phyloP scores from a whole-genome alignment of 2,797 vertebrate genomes.

The Falco columbarius region DNA sequence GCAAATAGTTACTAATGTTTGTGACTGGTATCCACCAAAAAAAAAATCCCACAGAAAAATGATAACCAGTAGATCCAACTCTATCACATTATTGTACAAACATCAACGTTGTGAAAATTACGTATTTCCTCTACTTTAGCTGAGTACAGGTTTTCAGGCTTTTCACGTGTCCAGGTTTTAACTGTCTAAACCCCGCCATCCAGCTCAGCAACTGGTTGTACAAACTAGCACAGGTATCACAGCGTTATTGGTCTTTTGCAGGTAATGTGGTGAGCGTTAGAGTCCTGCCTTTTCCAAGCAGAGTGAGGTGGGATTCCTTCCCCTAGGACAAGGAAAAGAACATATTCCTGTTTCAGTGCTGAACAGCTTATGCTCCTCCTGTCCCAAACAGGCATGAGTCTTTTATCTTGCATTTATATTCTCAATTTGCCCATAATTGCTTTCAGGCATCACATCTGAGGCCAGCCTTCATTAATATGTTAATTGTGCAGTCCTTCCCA shows the following conservation, averaged over 20 bases:
- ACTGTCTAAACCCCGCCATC: background rate
- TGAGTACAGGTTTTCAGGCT: background rate
- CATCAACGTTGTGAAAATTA: background rate
- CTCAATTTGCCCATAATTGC: constrained; percentile 59
- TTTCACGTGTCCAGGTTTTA: background rate
- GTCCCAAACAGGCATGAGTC: background rate
- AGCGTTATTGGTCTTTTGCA: background rate
- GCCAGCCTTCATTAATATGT: constrained; percentile 71
- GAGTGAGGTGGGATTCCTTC: background rate
- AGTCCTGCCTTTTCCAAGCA: background rate
- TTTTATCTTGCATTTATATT: constrained; percentile 55
- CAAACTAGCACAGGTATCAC: background rate
- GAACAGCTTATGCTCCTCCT: background rate
- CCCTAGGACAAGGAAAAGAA: background rate
- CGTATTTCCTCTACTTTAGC: background rate
- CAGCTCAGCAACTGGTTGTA: background rate
- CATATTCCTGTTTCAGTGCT: background rate
- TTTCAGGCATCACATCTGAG: constrained; percentile 64
- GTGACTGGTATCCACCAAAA: background rate
- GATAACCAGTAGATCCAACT: background rate
- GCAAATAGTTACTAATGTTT: background rate
- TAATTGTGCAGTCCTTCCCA: constrained; percentile 65
- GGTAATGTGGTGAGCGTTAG: background rate
- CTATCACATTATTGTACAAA: background rate
- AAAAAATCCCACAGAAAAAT: background rate